phyloP scores from a whole-genome alignment of 2,888 invertebrate species.

The Copidosoma aretas region DNA sequence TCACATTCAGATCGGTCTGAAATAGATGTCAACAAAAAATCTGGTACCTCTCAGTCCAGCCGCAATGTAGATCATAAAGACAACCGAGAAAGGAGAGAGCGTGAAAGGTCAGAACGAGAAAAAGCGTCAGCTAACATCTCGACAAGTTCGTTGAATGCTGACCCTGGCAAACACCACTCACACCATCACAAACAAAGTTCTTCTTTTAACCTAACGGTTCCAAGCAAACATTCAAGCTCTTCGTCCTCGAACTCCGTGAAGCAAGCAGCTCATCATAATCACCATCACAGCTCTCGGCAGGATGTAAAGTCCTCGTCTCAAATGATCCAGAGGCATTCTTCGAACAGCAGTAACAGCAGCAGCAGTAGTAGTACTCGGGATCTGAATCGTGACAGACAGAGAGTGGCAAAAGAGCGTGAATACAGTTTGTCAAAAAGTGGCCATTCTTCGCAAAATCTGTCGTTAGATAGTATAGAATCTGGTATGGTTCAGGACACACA shows the following conservation, averaged over 20 bases:
- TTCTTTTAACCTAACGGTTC: slow-evolving; percentile 48
- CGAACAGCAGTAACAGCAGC: slow-evolving; percentile 22
- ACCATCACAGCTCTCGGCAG: slow-evolving; percentile 47
- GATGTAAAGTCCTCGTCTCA: slow-evolving; percentile 46
- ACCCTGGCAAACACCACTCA: slow-evolving; percentile 53
- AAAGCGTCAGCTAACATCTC: slow-evolving; percentile 49
- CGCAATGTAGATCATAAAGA: slow-evolving; percentile 67
- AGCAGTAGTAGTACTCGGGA: slow-evolving; percentile 43
- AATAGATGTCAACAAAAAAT: slow-evolving; percentile 53
- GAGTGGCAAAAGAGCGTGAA: slow-evolving; percentile 50
- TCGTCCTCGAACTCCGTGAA: slow-evolving; percentile 46
- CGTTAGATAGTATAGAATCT: slow-evolving; percentile 30
- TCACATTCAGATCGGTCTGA: slow-evolving; percentile 51
- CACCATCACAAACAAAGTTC: slow-evolving; percentile 52
- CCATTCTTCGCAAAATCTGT: slow-evolving; percentile 19
- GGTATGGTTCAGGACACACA: slow-evolving; percentile 40
- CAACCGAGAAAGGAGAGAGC: slow-evolving; percentile 68
- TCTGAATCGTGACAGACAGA: slow-evolving; percentile 47
- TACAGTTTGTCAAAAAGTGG: slow-evolving; percentile 35
- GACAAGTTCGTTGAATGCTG: slow-evolving; percentile 25
- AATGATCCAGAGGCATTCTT: slow-evolving; percentile 35
- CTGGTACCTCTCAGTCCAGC: slow-evolving; percentile 50
- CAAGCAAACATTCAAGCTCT: slow-evolving; percentile 56
- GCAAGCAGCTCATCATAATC: slow-evolving; percentile 53
- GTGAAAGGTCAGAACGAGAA: slow-evolving; percentile 69